phyloP scores from a whole-genome alignment of 1,140 invertebrate species.

The Nasonia vitripennis region DNA sequence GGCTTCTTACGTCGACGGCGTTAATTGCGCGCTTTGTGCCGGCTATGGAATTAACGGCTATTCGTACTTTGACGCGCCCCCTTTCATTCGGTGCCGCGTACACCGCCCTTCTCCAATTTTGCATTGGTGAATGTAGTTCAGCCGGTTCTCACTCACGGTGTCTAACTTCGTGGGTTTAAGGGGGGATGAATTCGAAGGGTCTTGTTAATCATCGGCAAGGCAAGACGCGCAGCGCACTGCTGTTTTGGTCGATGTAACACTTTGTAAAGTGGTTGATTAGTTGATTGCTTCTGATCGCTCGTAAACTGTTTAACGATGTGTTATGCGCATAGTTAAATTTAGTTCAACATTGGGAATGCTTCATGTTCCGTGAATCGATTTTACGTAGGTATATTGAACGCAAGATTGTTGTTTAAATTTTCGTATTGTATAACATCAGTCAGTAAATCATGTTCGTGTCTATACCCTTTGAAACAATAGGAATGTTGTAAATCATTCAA shows the following conservation, averaged over 20 bases:
- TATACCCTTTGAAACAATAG: too few relatives aligned
- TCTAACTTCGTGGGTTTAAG: not conserved
- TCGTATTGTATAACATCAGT: too few relatives aligned
- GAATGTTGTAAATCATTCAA: too few relatives aligned
- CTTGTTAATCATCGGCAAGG: not conserved
- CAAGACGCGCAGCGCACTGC: not conserved
- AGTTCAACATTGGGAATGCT: too few relatives aligned
- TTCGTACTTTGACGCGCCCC: not conserved
- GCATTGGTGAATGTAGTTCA: not conserved
- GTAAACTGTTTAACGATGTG: not conserved
- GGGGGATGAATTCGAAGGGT: not conserved
- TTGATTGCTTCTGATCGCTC: not conserved
- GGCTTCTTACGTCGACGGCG: not conserved
- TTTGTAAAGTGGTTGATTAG: not conserved
- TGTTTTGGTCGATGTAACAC: not conserved
- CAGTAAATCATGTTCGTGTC: too few relatives aligned
- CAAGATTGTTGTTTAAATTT: too few relatives aligned
- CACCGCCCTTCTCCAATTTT: not conserved
- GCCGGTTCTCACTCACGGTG: not conserved
- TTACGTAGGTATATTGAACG: too few relatives aligned
- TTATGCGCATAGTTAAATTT: not conserved
- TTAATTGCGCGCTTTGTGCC: constrained; percentile 2
- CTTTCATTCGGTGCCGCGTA: not conserved
- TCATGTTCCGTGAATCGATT: too few relatives aligned
- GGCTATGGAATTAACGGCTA: constrained; percentile 11